phyloP scores from a whole-genome alignment of 2,888 invertebrate species.

The Margaritifera margaritifera region DNA sequence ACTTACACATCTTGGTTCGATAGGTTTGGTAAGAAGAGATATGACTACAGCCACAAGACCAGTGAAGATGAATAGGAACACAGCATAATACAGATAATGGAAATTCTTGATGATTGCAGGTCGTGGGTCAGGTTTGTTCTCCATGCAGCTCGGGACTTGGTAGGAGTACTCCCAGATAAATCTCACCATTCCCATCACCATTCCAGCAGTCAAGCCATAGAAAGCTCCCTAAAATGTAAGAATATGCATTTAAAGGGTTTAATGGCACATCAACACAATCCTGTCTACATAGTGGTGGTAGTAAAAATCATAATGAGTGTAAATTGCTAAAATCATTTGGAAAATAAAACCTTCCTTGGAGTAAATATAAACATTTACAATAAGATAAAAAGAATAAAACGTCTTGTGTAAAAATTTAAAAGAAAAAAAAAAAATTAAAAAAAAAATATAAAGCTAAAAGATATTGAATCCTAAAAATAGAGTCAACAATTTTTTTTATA shows the following conservation, averaged over 20 bases:
- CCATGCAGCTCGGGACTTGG: slow-evolving; percentile 72
- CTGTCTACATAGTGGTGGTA: too few relatives aligned
- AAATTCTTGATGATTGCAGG: slow-evolving; percentile 63
- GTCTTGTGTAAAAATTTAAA: too few relatives aligned
- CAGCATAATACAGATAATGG: slow-evolving; percentile 75
- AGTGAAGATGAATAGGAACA: slow-evolving; percentile 74
- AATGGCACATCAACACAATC: too few relatives aligned
- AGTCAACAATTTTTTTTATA: too few relatives aligned
- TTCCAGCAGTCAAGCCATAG: slow-evolving; percentile 75
- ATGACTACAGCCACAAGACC: slow-evolving; percentile 69
- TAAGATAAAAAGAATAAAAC: too few relatives aligned
- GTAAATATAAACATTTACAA: too few relatives aligned
- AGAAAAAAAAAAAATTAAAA: too few relatives aligned
- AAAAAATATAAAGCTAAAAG: too few relatives aligned
- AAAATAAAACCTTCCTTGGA: too few relatives aligned
- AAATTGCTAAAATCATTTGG: too few relatives aligned
- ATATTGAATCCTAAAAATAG: too few relatives aligned
- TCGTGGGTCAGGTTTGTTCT: slow-evolving; percentile 46
- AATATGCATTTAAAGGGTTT: background rate
- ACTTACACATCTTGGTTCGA: slow-evolving; percentile 71
- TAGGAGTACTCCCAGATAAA: slow-evolving; percentile 75
- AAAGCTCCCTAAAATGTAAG: slow-evolving; percentile 75
- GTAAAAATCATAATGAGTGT: too few relatives aligned
- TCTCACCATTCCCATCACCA: slow-evolving; percentile 72
- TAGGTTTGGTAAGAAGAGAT: slow-evolving; percentile 74